Conservation (phyloP, 2,113 vertebrate genomes). For the Phaethornis superciliosus region DNA sequence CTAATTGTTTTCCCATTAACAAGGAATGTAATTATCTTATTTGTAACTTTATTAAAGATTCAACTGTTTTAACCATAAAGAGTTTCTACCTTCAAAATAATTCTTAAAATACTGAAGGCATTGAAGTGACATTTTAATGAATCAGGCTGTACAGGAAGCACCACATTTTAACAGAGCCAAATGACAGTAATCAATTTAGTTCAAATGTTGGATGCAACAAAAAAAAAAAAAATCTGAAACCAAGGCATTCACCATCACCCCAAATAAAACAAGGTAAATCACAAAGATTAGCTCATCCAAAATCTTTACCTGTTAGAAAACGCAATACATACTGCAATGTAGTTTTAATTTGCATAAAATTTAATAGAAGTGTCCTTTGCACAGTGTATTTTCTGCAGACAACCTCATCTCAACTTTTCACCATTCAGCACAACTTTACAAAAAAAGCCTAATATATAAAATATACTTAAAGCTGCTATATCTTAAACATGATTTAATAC, state of each 20-base stretch:
- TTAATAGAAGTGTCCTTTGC: constrained; percentile 40
- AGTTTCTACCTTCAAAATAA: constrained; percentile 27
- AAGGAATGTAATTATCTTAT: neutral
- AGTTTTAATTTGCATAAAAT: constrained; percentile 26
- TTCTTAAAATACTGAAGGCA: constrained; percentile 28
- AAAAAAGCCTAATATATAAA: constrained; percentile 76
- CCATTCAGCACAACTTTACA: constrained; percentile 62
- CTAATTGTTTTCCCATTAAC: neutral
- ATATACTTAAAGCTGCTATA: constrained; percentile 72
- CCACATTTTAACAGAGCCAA: constrained; percentile 57
- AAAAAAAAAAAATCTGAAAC: constrained; percentile 45
- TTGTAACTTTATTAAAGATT: neutral
- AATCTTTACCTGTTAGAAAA: constrained; percentile 70
- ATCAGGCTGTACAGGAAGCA: constrained; percentile 66
- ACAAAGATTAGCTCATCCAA: constrained; percentile 36
- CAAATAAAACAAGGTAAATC: constrained; percentile 6
- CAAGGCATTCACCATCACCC: constrained; percentile 17
- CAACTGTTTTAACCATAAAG: neutral
- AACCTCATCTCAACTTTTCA: constrained; percentile 42
- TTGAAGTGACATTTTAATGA: constrained; percentile 52
- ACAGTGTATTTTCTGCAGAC: constrained; percentile 30
- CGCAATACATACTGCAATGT: constrained; percentile 44
- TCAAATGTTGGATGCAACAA: constrained; percentile 35
- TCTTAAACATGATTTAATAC: constrained; percentile 65
- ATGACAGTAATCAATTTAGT: constrained; percentile 17